Evolutionary conservation across 2,113 vertebrate genomes (phyloP).

Genomic region (Mugil cephalus): DNA sequence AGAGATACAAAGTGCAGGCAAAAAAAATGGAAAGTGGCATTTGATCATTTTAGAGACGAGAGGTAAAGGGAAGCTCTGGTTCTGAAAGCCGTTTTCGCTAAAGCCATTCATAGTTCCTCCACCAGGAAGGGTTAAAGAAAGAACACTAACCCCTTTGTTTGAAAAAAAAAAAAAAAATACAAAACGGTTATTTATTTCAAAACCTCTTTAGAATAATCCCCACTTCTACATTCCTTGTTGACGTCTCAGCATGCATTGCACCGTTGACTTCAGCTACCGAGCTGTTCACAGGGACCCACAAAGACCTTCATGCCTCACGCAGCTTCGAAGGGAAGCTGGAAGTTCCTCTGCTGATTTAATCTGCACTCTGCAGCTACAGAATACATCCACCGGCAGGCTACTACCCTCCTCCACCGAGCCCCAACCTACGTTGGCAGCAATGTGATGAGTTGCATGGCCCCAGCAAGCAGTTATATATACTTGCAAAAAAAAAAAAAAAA

Average conservation of each 20-base stretch:
- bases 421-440: conserved; percentile 24
- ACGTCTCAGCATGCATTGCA: conserved; percentile 59
- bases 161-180: conserved; percentile 37
- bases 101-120: conserved; percentile 17
- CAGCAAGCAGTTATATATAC: conserved; percentile 30
- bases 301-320: conserved; percentile 32
- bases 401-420: conserved; percentile 21
- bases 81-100: conserved; percentile 57
- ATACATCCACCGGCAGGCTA: conserved; percentile 28
- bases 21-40: conserved; percentile 56
- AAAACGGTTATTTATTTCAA: conserved; percentile 50
- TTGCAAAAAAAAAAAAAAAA: conserved; percentile 42
- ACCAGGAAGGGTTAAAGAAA: conserved; percentile 32
- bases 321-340: conserved; percentile 33
- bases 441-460: conserved; percentile 49
- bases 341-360: conserved; percentile 58
- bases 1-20: conserved; percentile 69
- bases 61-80: conserved; percentile 20
- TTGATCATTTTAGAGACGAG: conserved; percentile 54
- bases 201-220: conserved; percentile 24
- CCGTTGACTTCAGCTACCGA: conserved; percentile 41
- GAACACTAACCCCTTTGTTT: conserved; percentile 38
- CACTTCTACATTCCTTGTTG: conserved; percentile 57
- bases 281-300: conserved; percentile 29
- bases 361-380: conserved; percentile 22